These are phyloP conservation scores for Lithophane leautieri DNA, from an alignment of 2,888 invertebrate species.

Conservation along the genomic window DNA sequence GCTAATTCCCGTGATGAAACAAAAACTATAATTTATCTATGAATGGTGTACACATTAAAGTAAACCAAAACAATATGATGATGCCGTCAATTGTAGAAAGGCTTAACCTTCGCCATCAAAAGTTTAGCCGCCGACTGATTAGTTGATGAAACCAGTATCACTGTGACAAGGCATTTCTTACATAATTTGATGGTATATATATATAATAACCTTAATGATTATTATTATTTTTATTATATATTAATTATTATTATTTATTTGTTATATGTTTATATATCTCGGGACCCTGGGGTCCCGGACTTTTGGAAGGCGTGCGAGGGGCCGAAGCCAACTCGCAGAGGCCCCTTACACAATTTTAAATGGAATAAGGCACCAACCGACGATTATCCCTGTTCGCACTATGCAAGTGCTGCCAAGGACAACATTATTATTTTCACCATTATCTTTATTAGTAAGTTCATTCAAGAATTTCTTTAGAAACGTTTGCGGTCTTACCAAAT, in stretches of 20 bases:
- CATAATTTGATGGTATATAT: constrained; percentile 10
- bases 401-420: too few relatives aligned
- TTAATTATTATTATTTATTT: too few relatives aligned
- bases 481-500: background rate
- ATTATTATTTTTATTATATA: too few relatives aligned
- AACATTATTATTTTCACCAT: constrained; percentile 11
- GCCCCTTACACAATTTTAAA: too few relatives aligned
- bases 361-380: too few relatives aligned
- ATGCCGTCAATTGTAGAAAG: constrained; percentile 34
- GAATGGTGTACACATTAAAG: constrained; percentile 53
- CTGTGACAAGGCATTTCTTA: constrained; percentile 54
- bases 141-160: constrained; percentile 27
- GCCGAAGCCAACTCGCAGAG: too few relatives aligned
- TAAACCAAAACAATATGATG: constrained; percentile 61
- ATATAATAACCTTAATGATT: constrained; percentile 28
- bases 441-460: background rate
- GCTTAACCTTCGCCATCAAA: constrained; percentile 49
- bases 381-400: too few relatives aligned
- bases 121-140: constrained; percentile 25
- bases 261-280: too few relatives aligned
- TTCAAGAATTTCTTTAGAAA: background rate
- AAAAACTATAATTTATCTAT: constrained; percentile 63
- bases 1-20: constrained; percentile 73
- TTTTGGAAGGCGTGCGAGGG: too few relatives aligned
- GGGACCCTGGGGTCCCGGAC: too few relatives aligned